phyloP scores from a whole-genome alignment of 23 tunicate species.

The Corella eumyota region DNA sequence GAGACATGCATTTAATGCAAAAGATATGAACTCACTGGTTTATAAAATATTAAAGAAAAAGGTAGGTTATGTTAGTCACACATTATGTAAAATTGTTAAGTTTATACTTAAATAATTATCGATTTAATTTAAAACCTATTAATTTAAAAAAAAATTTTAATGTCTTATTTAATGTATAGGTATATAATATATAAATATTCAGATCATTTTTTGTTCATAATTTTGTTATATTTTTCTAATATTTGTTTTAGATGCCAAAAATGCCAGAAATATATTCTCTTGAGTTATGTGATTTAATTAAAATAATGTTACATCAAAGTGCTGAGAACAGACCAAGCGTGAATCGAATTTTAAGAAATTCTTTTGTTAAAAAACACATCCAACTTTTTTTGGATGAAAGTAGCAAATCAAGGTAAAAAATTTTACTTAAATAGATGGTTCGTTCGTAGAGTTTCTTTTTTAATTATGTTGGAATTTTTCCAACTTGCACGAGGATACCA shows the following conservation, averaged over 20 bases:
- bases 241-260: conserved; percentile 90
- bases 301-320: conserved; percentile 63
- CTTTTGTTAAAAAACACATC: conserved; percentile 83
- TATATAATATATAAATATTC: too few species aligned
- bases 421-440: too few species aligned
- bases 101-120: too few species aligned
- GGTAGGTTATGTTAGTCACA: too few species aligned
- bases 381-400: conserved; percentile 87
- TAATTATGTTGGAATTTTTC: too few species aligned
- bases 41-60: conserved; percentile 85
- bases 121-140: too few species aligned
- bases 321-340: conserved; percentile 88
- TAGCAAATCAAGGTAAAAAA: conserved; percentile 52
- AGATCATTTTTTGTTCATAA: too few species aligned
- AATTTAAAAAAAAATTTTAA: too few species aligned
- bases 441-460: too few species aligned
- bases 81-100: background rate
- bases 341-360: conserved; percentile 59
- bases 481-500: too few species aligned
- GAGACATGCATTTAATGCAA: conserved; percentile 97
- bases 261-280: conserved; percentile 75
- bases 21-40: conserved; percentile 94
- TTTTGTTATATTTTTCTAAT: too few species aligned
- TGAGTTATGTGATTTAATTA: conserved; percentile 64
- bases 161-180: too few species aligned